Evolutionary conservation across 1,140 invertebrate genomes (phyloP), one percentile per base, ranked within the genome.

Genomic region (Heliothis virescens): DNA sequence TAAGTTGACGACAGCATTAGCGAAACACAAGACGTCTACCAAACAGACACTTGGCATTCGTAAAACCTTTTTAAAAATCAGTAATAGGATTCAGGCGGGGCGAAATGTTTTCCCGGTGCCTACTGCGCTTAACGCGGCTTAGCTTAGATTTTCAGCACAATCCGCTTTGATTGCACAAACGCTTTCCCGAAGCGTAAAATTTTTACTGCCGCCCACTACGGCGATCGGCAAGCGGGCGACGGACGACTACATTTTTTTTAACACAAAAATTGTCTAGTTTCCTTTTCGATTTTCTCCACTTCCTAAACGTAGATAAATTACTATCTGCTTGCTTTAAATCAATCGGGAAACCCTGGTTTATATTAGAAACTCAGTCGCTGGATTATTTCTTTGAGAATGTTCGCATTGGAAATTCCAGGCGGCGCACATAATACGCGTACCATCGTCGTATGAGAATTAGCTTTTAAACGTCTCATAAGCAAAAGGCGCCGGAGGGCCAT

Each of bases 151-250:
- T 80, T 73, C 83, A 74, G 81, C 83, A 90, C 89, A 91, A 91
- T 91, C 89, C 86, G 62, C 72, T 84, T 88, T 91, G 90, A 91
- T 92, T 92, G 91, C 88, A 90, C 87, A 91, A 90, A 88, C 89
- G 87, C 79, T 89, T 87, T 80, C 82, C 81, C 79, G 81, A 86
- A 86, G 85, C 84, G 85, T 86, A 80, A 89, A 90, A 88, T 88
- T 90, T 89, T 87, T 86, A 84, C 80, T 79, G 57, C 73, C 80
- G 84, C 67, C 74, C 82, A 75, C 79, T 71, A 73, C 79, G 53
- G 62, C 79, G 65, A 80, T 73, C 63, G 72, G 34, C 72, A 74
- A 79, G 18, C 67, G 63, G 57, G 12, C 63, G 74, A 34, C 16
- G 72, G 48, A 50, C 41, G 18, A 5, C 1, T 41, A 41, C 15